Evolutionary conservation across 2,797 vertebrate species (phyloP).

Genomic region (Anas georgica): DNA sequence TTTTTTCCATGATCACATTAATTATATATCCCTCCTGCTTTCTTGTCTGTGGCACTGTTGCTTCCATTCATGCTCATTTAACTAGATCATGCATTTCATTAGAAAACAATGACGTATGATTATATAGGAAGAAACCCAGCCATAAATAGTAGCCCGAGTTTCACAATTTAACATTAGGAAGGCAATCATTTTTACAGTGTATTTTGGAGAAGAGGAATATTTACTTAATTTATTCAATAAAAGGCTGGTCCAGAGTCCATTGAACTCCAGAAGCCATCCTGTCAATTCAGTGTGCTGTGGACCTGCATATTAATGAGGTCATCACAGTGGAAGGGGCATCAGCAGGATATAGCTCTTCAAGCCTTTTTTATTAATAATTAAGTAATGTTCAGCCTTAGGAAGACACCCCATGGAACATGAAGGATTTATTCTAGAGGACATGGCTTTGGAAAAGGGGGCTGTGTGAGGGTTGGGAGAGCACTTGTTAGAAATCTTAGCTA

Average conservation of each 20-base stretch:
- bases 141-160: not conserved
- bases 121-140: not conserved
- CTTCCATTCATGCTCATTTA: conserved; percentile 40
- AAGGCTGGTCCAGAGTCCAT: not conserved
- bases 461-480: not conserved
- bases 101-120: conserved; percentile 24
- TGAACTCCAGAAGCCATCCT: not conserved
- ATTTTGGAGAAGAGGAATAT: not conserved
- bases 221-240: not conserved
- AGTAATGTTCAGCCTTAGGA: not conserved
- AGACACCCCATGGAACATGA: not conserved
- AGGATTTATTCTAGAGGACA: not conserved
- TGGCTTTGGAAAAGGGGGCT: not conserved
- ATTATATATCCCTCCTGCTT: conserved; percentile 50
- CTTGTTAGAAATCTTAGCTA: not conserved
- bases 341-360: not conserved
- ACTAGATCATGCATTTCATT: conserved; percentile 1
- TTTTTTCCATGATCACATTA: conserved; percentile 45
- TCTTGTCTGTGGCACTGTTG: not conserved
- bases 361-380: not conserved
- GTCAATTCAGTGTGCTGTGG: not conserved
- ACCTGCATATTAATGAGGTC: not conserved
- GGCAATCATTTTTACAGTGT: not conserved
- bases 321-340: not conserved
- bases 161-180: not conserved